Evolutionary conservation across 2,888 invertebrate species (phyloP), one percentile per base, ranked within the genome.

Genomic region (Euzophera pinguis): DNA sequence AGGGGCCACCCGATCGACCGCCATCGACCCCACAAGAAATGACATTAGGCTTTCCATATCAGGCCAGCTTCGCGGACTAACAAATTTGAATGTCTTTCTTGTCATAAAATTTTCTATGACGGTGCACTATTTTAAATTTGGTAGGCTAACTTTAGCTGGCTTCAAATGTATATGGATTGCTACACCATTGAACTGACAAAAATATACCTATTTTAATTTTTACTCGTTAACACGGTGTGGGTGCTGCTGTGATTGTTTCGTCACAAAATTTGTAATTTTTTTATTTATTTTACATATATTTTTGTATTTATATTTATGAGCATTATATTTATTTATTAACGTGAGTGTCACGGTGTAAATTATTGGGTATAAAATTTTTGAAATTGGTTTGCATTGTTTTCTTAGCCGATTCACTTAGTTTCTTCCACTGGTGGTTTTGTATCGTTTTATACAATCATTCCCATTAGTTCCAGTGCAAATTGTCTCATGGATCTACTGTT

Each of bases 1-100:
- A 75, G 79, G 5, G 63, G 73, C 0, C 69, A 76, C 50, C 83
- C 49, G 8, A 6, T 22, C 76, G 81, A 12, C 55, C 64, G n/a
- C 43, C 54, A 1, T 14, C 72, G 75, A 5, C 9, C 56, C 3
- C 56, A 60, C 27, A 81, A 77, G 57, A 81, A 82, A 63, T 78
- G 69, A 70, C 51, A 29, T 0, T 22, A 22, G 9, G 29, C 43
- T 13, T 13, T 32, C 45, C 45, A 27, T 39, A 39, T 16, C 9
- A 14, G 16, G 39, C 39, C 39, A 39, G 16, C 9, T 1, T 16
- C 2, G 14, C 39, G 16, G 7, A 8, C 16, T 8, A 16, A 39
- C 16, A 1, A 22, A 22, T 22, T 22, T 22, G 2, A 3, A 22
- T 3, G 5, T 22, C 22, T 4, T 32, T 4, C 32, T 32, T 32